Evolutionary conservation across 2,113 vertebrate species (phyloP).

Genomic region (Pagrus major): DNA sequence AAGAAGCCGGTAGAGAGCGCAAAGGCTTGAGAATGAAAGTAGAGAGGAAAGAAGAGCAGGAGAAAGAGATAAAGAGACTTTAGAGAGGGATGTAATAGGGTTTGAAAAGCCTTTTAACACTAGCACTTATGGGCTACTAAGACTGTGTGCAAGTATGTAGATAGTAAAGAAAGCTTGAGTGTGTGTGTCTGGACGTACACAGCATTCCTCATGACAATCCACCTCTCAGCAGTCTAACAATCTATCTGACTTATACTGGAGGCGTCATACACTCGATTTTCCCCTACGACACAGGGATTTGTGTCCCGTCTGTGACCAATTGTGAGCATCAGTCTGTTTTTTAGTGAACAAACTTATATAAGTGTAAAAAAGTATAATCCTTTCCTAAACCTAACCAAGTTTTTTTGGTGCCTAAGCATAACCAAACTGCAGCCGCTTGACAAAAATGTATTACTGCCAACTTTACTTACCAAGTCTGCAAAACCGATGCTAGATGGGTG

Average conservation of each 20-base stretch:
- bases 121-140: slow-evolving; percentile 4
- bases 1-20: not conserved
- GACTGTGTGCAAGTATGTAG: slow-evolving; percentile 19
- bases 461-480: too few species aligned
- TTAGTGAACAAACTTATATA: too few species aligned
- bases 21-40: slow-evolving; percentile 8
- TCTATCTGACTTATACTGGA: not conserved
- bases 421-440: too few species aligned
- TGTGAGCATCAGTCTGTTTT: too few species aligned
- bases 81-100: slow-evolving; percentile 28
- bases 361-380: too few species aligned
- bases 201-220: not conserved
- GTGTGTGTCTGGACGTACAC: slow-evolving; percentile 4
- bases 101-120: slow-evolving; percentile 52
- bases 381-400: too few species aligned
- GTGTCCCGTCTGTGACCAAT: too few species aligned
- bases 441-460: too few species aligned
- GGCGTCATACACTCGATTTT: too few species aligned
- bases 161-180: not conserved
- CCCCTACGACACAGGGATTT: too few species aligned
- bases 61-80: slow-evolving; percentile 41
- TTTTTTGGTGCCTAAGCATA: too few species aligned
- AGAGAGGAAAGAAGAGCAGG: slow-evolving; percentile 3
- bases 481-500: too few species aligned
- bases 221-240: not conserved